A percentile compares a stretch with the other conserved stretches of the same genome.
Conservation (phyloP, 2,797 vertebrate genomes). For the Cryptoprocta ferox region DNA sequence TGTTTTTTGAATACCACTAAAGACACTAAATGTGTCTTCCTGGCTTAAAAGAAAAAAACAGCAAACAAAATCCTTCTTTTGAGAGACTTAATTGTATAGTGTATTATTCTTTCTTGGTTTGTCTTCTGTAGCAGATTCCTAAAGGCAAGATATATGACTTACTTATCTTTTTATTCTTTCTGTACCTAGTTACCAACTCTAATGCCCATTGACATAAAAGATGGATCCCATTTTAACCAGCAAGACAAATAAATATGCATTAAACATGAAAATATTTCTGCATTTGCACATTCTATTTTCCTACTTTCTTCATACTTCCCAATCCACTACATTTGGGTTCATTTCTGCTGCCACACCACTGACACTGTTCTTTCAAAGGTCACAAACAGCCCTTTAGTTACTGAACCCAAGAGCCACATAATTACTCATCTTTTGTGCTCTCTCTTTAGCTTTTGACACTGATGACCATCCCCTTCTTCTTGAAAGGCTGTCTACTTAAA, state of each 20-base stretch:
- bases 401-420: background rate
- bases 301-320: background rate
- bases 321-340: too few species aligned
- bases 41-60: background rate
- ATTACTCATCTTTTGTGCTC: background rate
- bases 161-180: conserved; percentile 15
- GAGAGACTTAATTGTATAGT: background rate
- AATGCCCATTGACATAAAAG: background rate
- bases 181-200: conserved; percentile 12
- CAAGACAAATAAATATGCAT: conserved; percentile 22
- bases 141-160: background rate
- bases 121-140: conserved; percentile 15
- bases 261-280: background rate
- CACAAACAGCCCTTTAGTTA: background rate
- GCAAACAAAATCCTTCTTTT: background rate
- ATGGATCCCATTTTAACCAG: conserved; percentile 33
- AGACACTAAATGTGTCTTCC: background rate
- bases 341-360: background rate
- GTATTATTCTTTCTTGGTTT: background rate
- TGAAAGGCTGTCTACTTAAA: background rate
- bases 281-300: background rate
- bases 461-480: background rate
- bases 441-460: background rate
- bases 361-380: background rate
- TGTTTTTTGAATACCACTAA: conserved; percentile 35